Evolutionary conservation across 35 echinoderm and acorn worm genomes (phyloP).

Genomic region (Ophiothrix spiculata): DNA sequence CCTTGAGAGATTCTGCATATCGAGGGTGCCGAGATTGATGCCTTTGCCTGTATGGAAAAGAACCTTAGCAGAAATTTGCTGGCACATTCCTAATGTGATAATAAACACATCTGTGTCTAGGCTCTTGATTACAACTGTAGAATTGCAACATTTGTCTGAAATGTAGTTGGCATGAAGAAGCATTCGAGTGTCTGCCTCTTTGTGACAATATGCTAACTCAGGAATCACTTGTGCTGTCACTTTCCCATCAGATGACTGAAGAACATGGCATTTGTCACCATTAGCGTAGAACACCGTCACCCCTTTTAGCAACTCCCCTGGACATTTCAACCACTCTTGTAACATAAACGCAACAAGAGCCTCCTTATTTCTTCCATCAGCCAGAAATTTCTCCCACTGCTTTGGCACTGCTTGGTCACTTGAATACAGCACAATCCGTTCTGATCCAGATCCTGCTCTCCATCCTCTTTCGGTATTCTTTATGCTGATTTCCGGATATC

Average conservation of each 20-base stretch:
- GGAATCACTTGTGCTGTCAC: background rate
- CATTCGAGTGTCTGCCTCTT: constrained; percentile 35
- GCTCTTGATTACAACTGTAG: no score
- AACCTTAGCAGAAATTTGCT: no score
- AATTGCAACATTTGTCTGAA: no score
- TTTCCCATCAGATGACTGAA: background rate
- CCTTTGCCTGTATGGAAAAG: no score
- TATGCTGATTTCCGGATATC: background rate
- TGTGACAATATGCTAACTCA: background rate
- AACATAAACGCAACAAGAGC: constrained; percentile 15
- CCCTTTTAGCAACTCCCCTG: background rate
- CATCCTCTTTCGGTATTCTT: constrained; percentile 1
- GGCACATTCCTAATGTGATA: no score
- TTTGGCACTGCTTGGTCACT: background rate
- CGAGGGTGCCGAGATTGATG: no score
- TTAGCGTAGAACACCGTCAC: background rate
- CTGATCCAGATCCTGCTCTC: background rate
- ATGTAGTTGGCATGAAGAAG: constrained; percentile 22
- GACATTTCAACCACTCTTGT: background rate
- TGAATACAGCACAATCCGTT: background rate
- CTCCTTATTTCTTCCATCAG: constrained; percentile 24
- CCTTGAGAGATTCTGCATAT: no score
- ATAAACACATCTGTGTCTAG: no score
- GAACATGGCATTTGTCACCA: constrained; percentile 24
- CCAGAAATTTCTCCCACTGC: constrained; percentile 2